Base-by-base conservation (phyloP, 2,888 invertebrate genomes). In the Caenorhabditis drosophilae region DNA sequence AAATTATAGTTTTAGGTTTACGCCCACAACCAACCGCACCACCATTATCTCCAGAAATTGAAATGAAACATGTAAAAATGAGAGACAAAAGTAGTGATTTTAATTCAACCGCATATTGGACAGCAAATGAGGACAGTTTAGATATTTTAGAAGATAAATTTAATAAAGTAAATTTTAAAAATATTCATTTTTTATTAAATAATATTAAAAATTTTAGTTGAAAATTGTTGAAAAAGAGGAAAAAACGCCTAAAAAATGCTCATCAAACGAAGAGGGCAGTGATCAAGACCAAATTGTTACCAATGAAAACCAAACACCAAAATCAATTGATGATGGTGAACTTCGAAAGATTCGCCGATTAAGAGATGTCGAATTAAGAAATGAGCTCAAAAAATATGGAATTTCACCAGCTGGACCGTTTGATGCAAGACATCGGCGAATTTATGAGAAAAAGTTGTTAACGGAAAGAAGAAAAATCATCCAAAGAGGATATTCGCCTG, bases 361-460 rank as follows among this genome's bases (percentile, higher is more conserved):
- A 23, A 58, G 57, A 9, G 68, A 70, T 2, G 51, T 34, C 0
- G 68, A 75, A 42, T 41, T 72, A 31, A 50, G 50, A 16, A 27
- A 34, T 15, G 73, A 75, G 36, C 60, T 78, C 26, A 60, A 50
- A 34, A 64, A 53, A 27, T 52, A 47, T 18, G 76, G 76, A 49
- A 69, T 74, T n/a, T 53, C 52, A 11, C 64, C 58, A 4, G 70
- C 67, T 4, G 78, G 78, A 4, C 77, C 76, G 2, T 51, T 78
- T 27, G 67, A 70, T 47, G 45, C 60, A 1, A 50, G 67, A 18
- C 77, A 68, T 11, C 57, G 78, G 34, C 40, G 52, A 26, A 25
- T 78, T 1, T 78, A 76, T 45, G 78, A 78, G 55, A 67, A 71
- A 45, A 75, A 74, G 53, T 51, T 78, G 48, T 41, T 73, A 15